These are phyloP conservation scores for Euwallacea similis DNA, from an alignment of 1,140 invertebrate genomes.

Conservation along the genomic window DNA sequence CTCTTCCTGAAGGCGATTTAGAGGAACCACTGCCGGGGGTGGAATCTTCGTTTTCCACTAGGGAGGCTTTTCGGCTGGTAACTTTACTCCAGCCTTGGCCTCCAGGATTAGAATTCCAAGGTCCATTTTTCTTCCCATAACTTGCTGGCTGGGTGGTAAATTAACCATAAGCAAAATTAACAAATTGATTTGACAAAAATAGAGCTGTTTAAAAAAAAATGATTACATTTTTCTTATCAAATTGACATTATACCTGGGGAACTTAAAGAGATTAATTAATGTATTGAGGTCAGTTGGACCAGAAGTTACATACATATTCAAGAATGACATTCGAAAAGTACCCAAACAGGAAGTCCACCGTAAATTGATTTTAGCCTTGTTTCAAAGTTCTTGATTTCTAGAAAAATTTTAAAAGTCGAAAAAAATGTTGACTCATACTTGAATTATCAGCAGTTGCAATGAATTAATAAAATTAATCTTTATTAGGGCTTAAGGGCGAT, in stretches of 20 bases:
- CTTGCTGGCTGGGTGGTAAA: conserved; percentile 67
- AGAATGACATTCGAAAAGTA: background rate
- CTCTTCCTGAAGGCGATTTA: conserved; percentile 79
- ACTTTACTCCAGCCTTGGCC: conserved; percentile 60
- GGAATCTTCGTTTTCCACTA: conserved; percentile 67
- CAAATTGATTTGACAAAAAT: background rate
- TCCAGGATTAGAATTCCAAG: conserved; percentile 75
- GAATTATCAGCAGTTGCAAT: too few relatives aligned
- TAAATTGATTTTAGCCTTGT: too few relatives aligned
- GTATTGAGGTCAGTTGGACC: background rate
- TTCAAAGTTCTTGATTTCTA: too few relatives aligned
- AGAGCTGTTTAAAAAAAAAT: background rate
- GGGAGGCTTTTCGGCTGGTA: conserved; percentile 73
- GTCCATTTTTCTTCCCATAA: conserved; percentile 84
- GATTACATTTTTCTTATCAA: background rate
- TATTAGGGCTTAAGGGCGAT: too few relatives aligned
- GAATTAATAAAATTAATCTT: too few relatives aligned
- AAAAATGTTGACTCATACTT: too few relatives aligned
- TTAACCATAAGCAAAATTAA: background rate
- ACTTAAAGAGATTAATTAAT: too few relatives aligned
- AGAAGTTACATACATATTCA: background rate
- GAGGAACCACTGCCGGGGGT: conserved; percentile 64
- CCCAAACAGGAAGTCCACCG: too few relatives aligned
- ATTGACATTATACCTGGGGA: background rate
- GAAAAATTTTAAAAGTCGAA: too few relatives aligned